A percentile compares a stretch with the other conserved stretches of the same genome.
Conservation (phyloP, 1,140 invertebrate species). For the Melanaphis sacchari region DNA sequence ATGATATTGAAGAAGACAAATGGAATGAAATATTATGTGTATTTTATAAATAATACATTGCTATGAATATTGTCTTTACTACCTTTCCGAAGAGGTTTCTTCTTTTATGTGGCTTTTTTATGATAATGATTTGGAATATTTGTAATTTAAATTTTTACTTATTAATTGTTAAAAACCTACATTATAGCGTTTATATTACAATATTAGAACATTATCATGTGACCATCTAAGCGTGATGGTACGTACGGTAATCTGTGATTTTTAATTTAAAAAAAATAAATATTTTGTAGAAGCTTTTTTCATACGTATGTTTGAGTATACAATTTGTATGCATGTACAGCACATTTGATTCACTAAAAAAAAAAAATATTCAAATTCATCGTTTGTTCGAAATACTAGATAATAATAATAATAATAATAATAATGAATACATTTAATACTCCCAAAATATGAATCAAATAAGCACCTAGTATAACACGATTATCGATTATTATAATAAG, state of each 20-base stretch:
- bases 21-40: too few species aligned
- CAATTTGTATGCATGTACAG: not conserved
- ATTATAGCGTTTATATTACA: too few species aligned
- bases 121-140: too few species aligned
- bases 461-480: not conserved
- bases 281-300: not conserved
- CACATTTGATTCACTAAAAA: not conserved
- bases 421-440: not conserved
- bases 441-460: not conserved
- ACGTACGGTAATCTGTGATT: too few species aligned
- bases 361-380: not conserved
- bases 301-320: not conserved
- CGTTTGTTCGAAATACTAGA: not conserved
- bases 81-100: too few species aligned
- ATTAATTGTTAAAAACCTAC: too few species aligned
- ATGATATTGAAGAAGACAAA: too few species aligned
- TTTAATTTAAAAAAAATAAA: not conserved
- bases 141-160: too few species aligned
- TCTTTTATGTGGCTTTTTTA: too few species aligned
- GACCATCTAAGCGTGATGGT: not conserved
- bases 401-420: not conserved
- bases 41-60: too few species aligned
- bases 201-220: not conserved
- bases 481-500: not conserved
- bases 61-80: too few species aligned